These are phyloP conservation scores for Hipposideros larvatus DNA, from an alignment of 2,797 vertebrate genomes.

Conservation along the genomic window DNA sequence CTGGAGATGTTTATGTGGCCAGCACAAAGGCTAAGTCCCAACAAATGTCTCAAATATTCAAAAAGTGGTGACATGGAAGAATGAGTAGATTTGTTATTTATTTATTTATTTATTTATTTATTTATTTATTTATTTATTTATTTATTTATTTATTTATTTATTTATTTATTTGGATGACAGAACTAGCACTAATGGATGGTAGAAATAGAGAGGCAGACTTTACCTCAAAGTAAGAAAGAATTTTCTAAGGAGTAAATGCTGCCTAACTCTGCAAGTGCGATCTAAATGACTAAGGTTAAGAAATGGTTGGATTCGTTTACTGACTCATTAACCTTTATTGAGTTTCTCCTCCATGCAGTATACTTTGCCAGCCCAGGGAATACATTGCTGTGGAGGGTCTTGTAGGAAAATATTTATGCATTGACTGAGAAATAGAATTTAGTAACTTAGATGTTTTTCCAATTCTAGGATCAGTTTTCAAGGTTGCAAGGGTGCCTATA, in stretches of 20 bases:
- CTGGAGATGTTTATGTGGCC: neutral
- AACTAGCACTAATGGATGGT: neutral
- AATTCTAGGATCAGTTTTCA: conserved; percentile 22
- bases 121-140: too few species aligned
- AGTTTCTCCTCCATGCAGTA: neutral
- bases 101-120: neutral
- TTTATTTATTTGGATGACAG: conserved; percentile 22
- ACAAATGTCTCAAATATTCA: neutral
- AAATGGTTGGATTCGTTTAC: neutral
- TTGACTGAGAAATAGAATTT: neutral
- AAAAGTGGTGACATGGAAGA: neutral
- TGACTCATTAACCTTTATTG: neutral
- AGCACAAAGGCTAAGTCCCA: neutral
- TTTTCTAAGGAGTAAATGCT: neutral
- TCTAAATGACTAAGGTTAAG: neutral
- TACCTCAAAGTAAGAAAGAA: conserved; percentile 11
- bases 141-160: too few species aligned
- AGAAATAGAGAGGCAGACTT: neutral
- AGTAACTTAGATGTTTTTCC: neutral
- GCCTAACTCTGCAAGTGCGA: neutral
- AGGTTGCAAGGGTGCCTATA: neutral
- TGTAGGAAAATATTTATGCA: neutral
- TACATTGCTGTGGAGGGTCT: neutral
- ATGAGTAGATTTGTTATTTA: neutral
- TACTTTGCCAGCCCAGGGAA: neutral